phyloP scores from a whole-genome alignment of 2,113 vertebrate species.

The Damaliscus lunatus region DNA sequence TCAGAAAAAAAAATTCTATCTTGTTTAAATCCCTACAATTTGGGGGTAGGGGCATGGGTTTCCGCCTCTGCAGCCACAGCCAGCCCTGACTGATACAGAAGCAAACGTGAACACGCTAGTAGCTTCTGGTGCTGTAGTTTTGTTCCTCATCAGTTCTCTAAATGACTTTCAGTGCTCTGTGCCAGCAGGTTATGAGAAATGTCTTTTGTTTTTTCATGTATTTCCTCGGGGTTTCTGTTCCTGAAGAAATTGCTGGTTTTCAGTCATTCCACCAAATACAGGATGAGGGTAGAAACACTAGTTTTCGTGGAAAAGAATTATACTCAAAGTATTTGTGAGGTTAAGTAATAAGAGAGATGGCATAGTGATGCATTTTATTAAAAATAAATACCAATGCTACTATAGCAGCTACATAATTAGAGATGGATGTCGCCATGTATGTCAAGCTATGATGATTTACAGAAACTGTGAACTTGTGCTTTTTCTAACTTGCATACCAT shows the following conservation, averaged over 20 bases:
- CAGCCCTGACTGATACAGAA: not conserved
- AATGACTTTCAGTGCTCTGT: not conserved
- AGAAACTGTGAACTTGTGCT: not conserved
- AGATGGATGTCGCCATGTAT: not conserved
- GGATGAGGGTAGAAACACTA: not conserved
- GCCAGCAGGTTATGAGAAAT: not conserved
- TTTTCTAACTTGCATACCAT: not conserved
- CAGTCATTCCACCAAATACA: not conserved
- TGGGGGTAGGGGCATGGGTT: not conserved
- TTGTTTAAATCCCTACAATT: not conserved
- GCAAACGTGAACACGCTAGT: not conserved
- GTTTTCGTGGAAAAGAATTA: not conserved
- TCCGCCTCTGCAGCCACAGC: not conserved
- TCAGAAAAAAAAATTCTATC: not conserved
- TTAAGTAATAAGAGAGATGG: not conserved
- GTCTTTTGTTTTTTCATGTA: not conserved
- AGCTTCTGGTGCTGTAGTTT: not conserved
- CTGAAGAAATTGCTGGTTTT: conserved; percentile 18
- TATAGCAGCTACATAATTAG: conserved; percentile 15
- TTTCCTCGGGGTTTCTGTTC: not conserved
- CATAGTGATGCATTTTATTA: not conserved
- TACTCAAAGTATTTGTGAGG: not conserved
- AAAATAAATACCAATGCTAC: not conserved
- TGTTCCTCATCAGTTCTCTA: not conserved
- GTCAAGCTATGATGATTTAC: conserved; percentile 9